These are phyloP conservation scores for Coendou prehensilis DNA, from an alignment of 2,797 vertebrate species.

Conservation along the genomic window DNA sequence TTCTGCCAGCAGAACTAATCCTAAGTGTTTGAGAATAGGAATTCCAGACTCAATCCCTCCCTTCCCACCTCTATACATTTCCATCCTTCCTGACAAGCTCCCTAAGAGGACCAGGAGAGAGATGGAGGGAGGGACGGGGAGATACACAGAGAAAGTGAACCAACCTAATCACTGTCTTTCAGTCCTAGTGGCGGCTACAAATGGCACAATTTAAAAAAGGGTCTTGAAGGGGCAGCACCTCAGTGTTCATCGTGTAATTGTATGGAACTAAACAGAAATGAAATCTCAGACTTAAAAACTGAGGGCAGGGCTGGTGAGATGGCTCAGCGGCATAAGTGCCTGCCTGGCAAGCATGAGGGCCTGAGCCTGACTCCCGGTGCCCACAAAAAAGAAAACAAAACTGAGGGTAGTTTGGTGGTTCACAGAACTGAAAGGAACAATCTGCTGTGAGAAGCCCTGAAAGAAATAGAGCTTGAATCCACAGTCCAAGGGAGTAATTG, in stretches of 20 bases:
- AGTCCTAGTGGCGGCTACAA: neutral
- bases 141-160: neutral
- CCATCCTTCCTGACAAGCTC: neutral
- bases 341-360: too few relatives aligned
- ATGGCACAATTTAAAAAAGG: neutral
- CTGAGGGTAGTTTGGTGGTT: neutral
- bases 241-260: neutral
- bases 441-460: neutral
- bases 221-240: neutral
- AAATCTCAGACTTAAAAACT: neutral
- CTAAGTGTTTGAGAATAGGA: neutral
- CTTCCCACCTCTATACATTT: neutral
- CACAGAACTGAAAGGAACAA: neutral
- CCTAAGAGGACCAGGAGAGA: neutral
- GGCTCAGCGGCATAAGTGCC: too few relatives aligned
- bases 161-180: neutral
- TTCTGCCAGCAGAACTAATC: neutral
- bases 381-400: neutral
- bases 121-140: neutral
- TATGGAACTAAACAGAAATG: neutral
- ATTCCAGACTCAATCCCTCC: neutral
- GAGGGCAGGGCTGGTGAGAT: too few relatives aligned
- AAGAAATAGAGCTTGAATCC: neutral
- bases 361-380: too few relatives aligned
- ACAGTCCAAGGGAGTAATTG: neutral